These are phyloP conservation scores for Falcunculus frontatus DNA, from an alignment of 2,113 vertebrate genomes.

Conservation along the genomic window DNA sequence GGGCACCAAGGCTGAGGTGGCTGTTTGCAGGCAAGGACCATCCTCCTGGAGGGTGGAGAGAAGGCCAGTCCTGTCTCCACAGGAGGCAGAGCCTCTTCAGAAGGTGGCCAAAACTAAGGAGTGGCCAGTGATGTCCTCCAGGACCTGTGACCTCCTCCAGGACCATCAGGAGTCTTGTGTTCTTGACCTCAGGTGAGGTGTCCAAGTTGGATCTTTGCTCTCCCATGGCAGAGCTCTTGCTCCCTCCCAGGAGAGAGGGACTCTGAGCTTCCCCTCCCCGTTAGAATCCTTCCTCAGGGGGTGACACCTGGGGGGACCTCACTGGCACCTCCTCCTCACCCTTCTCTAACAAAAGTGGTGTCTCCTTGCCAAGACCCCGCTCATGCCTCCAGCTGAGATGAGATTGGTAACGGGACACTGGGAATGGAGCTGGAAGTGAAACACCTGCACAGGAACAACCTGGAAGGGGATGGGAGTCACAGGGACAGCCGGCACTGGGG, in stretches of 20 bases:
- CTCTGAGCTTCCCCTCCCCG: accelerated
- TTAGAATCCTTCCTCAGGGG: not conserved
- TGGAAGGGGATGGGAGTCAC: not conserved
- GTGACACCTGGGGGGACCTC: not conserved
- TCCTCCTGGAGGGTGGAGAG: not conserved
- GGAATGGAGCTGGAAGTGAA: not conserved
- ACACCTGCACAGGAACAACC: not conserved
- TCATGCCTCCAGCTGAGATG: not conserved
- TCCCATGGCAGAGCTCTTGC: not conserved
- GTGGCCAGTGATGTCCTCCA: not conserved
- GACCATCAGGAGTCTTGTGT: accelerated
- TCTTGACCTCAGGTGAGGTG: not conserved
- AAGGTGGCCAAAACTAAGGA: not conserved
- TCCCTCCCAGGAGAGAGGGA: not conserved
- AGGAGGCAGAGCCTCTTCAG: not conserved
- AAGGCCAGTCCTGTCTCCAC: not conserved
- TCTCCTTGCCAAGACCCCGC: accelerated
- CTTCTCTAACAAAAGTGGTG: not conserved
- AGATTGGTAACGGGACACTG: accelerated
- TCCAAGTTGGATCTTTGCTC: not conserved
- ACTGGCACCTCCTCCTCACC: not conserved
- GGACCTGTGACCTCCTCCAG: not conserved
- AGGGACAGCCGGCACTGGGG: not conserved
- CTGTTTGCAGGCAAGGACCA: not conserved
- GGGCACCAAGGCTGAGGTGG: not conserved